A percentile compares a stretch with the other conserved stretches of the same genome.
Evolutionary conservation across 2,888 invertebrate species (phyloP).

Genomic region (Cataglyphis cursor): DNA sequence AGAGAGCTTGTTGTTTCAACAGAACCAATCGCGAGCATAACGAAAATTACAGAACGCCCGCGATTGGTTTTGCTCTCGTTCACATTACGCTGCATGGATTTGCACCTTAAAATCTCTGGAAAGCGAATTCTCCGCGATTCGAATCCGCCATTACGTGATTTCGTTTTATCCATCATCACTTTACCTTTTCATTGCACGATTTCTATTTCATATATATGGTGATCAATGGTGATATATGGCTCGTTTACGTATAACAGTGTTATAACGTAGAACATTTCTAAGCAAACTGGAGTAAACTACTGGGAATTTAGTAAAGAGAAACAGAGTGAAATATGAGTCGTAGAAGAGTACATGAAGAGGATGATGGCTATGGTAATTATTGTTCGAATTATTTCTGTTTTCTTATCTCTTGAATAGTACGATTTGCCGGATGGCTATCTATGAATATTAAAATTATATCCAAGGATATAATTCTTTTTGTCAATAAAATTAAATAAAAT

Average conservation of each 20-base stretch:
- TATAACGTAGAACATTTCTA: neutral
- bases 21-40: no score
- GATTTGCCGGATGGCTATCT: neutral
- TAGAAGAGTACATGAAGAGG: constrained; percentile 71
- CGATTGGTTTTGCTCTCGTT: no score
- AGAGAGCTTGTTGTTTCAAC: neutral
- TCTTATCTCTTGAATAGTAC: neutral
- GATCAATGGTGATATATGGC: neutral
- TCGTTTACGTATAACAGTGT: neutral
- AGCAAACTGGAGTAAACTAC: neutral
- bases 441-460: neutral
- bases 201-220: neutral
- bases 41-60: no score
- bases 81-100: no score
- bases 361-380: constrained; percentile 71
- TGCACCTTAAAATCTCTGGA: neutral
- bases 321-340: constrained; percentile 70
- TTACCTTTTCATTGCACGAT: neutral
- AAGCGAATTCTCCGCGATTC: neutral
- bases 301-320: neutral
- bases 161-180: neutral
- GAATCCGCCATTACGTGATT: neutral
- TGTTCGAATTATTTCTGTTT: neutral
- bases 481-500: neutral
- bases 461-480: neutral